Evolutionary conservation across 1,140 invertebrate genomes (phyloP).

Genomic region (Triops longicaudatus): DNA sequence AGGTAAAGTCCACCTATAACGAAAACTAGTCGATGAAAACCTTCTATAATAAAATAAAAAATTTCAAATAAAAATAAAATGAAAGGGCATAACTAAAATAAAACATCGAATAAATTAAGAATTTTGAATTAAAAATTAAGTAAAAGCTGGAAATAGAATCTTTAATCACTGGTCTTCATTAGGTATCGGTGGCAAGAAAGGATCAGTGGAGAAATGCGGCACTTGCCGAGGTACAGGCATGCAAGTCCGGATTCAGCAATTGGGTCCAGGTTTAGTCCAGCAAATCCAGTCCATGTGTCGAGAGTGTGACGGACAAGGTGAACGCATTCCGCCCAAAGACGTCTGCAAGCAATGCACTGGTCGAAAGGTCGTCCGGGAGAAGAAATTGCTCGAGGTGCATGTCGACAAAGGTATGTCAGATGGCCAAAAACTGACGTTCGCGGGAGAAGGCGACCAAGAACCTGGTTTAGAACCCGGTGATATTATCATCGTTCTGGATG

Average conservation of each 20-base stretch:
- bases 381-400: conserved; percentile 95
- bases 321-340: conserved; percentile 77
- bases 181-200: conserved; percentile 85
- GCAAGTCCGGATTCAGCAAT: conserved; percentile 80
- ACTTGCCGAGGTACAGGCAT: conserved; percentile 85
- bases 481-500: conserved; percentile 94
- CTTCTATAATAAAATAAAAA: no score
- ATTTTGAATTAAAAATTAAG: neutral
- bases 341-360: conserved; percentile 88
- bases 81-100: neutral
- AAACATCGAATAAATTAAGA: no score
- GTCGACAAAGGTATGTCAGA: conserved; percentile 97
- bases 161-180: conserved; percentile 22
- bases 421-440: conserved; percentile 90
- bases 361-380: conserved; percentile 78
- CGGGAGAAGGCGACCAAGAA: conserved; percentile 95
- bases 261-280: conserved; percentile 93
- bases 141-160: neutral
- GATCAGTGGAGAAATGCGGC: conserved; percentile 75
- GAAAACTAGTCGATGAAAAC: no score
- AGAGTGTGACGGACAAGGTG: conserved; percentile 81
- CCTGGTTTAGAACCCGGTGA: conserved; percentile 89
- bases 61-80: conserved; percentile 5
- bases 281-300: conserved; percentile 84
- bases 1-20: conserved; percentile 48